These are phyloP conservation scores for Ophioninae sp. DNA, from an alignment of 2,888 invertebrate genomes.

Conservation along the genomic window DNA sequence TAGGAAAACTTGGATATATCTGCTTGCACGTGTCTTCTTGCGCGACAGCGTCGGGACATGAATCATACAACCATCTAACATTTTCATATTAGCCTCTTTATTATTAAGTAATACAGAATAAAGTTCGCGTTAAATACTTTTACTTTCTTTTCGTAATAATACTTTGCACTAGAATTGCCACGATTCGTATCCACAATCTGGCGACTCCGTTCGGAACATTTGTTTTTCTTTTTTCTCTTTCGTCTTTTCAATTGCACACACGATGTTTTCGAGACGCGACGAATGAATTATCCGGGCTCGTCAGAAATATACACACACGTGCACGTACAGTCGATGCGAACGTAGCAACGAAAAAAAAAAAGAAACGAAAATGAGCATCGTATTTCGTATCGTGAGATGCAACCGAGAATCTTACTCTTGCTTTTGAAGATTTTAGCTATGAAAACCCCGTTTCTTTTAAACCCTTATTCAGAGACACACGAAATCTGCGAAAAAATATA, in stretches of 20 bases:
- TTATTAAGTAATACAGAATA: slow-evolving; percentile 48
- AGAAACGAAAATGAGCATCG: not conserved
- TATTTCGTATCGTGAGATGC: not conserved
- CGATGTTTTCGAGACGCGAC: slow-evolving; percentile 10
- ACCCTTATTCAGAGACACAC: not conserved
- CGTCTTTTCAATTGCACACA: slow-evolving; percentile 4
- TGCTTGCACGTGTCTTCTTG: not conserved
- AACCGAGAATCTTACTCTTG: not conserved
- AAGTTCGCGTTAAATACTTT: slow-evolving; percentile 38
- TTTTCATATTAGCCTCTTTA: slow-evolving; percentile 33
- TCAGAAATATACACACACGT: not conserved
- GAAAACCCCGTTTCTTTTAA: not conserved
- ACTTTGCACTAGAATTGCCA: slow-evolving; percentile 46
- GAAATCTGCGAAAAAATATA: not conserved
- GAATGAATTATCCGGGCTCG: not conserved
- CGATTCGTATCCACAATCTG: not conserved
- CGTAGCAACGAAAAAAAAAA: not conserved
- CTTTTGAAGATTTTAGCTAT: not conserved
- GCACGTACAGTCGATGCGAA: not conserved
- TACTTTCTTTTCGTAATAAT: slow-evolving; percentile 39
- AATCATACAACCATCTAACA: not conserved
- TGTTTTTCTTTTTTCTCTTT: not conserved
- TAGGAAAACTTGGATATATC: not conserved
- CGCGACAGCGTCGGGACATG: not conserved
- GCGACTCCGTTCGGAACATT: not conserved